Evolutionary conservation across 2,113 vertebrate species (phyloP), one percentile per base, ranked within the genome.

Genomic region (Pampusana beccarii): DNA sequence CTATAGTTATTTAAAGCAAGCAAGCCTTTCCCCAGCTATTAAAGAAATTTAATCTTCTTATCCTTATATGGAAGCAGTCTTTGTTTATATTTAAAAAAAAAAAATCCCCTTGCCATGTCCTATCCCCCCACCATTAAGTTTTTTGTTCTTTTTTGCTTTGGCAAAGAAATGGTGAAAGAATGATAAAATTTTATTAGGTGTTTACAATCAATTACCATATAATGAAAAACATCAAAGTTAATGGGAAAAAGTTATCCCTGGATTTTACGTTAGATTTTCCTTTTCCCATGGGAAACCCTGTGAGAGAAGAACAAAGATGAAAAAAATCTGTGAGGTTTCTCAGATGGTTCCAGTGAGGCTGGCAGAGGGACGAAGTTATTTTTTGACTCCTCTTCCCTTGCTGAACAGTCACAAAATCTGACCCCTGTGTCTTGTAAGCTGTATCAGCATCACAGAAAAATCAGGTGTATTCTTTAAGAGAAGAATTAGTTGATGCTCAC

Each of bases 1-100:
- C 95, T 93, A 95, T 87, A 95, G 93, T 91, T 97, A 95, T 95
- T 96, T 95, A 96, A 96, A 97, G 94, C 74, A 91, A 97, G 94
- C 48, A 65, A 92, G 94, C 81, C 50, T 93, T 95, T 93, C 90
- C 87, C 87, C 70, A 91, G 93, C 94, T 92, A 94, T 94, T 96
- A 95, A 87, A 96, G 94, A 97, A 95, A 97, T 95, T 90, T 95
- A 96, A 97, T 96, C 96, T 96, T 91, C 96, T 96, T 97, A 97
- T 77, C 96, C 95, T 50, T 95, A 95, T 95, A 95, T 91, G 90
- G 95, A 85, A 93, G 61, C 65, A 91, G 93, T 80, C 93, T 95
- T 95, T 95, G 70, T 94, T 96, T 91, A 90, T 73, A 81, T 57
- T n/a, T 42, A 85, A 61, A 36, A 64, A 54, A 82, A 88, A 58